Evolutionary conservation across 2,113 vertebrate genomes (phyloP).

Genomic region (Microtus richardsoni): DNA sequence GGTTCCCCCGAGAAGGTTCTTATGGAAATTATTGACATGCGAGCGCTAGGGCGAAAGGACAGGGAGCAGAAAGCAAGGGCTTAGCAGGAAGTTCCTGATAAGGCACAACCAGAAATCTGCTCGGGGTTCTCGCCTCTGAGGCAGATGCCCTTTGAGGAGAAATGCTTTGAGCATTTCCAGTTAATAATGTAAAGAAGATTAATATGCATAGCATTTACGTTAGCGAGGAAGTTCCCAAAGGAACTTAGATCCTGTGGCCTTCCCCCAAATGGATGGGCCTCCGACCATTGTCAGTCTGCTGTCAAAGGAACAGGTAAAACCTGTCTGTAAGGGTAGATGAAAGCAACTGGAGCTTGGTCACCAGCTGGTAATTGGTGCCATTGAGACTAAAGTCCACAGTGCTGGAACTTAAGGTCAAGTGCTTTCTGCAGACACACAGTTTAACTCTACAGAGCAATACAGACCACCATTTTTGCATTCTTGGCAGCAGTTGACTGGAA

Average conservation of each 20-base stretch:
- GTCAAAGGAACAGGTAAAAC: neutral
- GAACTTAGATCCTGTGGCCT: neutral
- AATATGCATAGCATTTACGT: neutral
- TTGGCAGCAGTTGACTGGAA: neutral
- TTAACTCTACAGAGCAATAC: neutral
- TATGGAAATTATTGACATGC: neutral
- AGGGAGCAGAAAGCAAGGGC: neutral
- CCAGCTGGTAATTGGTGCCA: neutral
- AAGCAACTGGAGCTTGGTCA: neutral
- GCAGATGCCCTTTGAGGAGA: neutral
- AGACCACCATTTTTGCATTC: neutral
- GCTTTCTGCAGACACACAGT: neutral
- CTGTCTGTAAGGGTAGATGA: neutral
- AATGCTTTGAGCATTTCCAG: constrained; percentile 8
- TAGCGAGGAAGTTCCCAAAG: neutral
- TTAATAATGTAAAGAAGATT: neutral
- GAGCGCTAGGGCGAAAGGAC: neutral
- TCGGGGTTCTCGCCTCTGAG: neutral
- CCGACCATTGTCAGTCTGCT: neutral
- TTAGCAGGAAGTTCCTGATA: neutral
- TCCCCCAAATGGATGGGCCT: neutral
- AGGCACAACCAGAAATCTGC: constrained; percentile 9
- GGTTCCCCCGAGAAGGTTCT: neutral
- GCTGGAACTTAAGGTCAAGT: neutral
- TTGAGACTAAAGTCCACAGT: neutral